Evolutionary conservation across 2,113 vertebrate species (phyloP).

Genomic region (Ivindomyrus marchei): DNA sequence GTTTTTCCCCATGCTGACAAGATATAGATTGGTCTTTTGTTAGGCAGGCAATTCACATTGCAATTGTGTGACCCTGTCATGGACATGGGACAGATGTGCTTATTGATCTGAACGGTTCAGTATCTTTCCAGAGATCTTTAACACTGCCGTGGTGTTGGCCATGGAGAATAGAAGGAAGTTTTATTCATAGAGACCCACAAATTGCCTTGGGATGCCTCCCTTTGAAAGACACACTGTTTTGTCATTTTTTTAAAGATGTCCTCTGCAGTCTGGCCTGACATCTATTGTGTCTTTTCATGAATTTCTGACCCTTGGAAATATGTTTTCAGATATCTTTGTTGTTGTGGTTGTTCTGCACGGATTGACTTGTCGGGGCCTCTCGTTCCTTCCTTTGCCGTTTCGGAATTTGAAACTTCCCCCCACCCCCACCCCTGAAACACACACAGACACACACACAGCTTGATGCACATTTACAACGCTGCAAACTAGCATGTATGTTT

Average conservation of each 20-base stretch:
- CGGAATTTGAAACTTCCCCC: neutral
- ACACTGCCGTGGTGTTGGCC: slow-evolving; percentile 22
- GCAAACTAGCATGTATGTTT: neutral
- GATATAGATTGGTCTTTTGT: slow-evolving; percentile 32
- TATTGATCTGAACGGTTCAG: slow-evolving; percentile 35
- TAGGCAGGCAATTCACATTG: slow-evolving; percentile 19
- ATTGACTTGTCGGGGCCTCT: neutral
- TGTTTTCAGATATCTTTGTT: slow-evolving; percentile 49
- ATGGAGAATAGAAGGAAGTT: slow-evolving; percentile 46
- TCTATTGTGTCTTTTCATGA: slow-evolving; percentile 52
- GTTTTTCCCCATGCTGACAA: slow-evolving; percentile 16
- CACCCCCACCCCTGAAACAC: neutral
- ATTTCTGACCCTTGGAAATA: slow-evolving; percentile 26
- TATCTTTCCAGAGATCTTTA: slow-evolving; percentile 38
- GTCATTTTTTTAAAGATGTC: slow-evolving; percentile 50
- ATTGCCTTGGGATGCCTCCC: slow-evolving; percentile 45
- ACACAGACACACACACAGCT: neutral
- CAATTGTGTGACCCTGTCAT: slow-evolving; percentile 22
- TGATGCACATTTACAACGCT: neutral
- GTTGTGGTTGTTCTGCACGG: slow-evolving; percentile 41
- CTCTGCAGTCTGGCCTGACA: slow-evolving; percentile 49
- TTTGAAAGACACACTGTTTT: slow-evolving; percentile 44
- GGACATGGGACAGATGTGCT: slow-evolving; percentile 26
- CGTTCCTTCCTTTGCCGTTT: neutral
- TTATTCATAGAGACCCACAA: slow-evolving; percentile 39